Evolutionary conservation across 2,113 vertebrate genomes (phyloP), one percentile per base, ranked within the genome.

Genomic region (Procavia capensis): DNA sequence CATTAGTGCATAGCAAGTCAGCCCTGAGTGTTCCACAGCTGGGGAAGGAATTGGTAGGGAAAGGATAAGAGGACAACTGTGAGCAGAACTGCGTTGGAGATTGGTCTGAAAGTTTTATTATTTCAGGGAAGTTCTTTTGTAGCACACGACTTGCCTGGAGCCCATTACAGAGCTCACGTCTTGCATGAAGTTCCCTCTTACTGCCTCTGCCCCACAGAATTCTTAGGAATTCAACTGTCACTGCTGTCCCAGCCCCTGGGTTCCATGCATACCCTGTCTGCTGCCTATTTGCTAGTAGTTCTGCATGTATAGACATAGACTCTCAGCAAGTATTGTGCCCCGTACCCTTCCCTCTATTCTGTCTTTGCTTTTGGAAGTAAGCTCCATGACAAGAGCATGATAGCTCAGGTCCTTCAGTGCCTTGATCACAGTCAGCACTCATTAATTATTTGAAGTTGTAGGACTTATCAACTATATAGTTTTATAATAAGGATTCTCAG

Each of bases 131-230:
- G 25, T 3, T 57, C 36, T n/a, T 31, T n/a, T 11, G 61, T 54
- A n/a, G 20, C 17, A 20, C 27, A 29, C 2, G 9, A 20, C 29
- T 85, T 14, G 10, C 61, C n/a, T 43, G 31, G 19, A 57, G 24
- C 19, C 8, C 3, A 24, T 27, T 63, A 64, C 59, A 91, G n/a
- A 27, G 9, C 64, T 9, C 43, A 80, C 16, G 1, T 50, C 19
- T 17, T 17, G 29, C 29, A 96, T 41, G 41, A 72, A 54, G 74
- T 34, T 2, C n/a, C 80, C 14, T 74, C 19, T 68, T 1, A 66
- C 29, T 24, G 9, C 2, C 43, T 41, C 70, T 63, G 9, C n/a
- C 47, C 0, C 8, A 43, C 5, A 0, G 1, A 68, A 17, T 59
- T 78, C 13, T n/a, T 43, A 11, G 8, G n/a, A 92, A 17, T 57